These are phyloP conservation scores for Petrolisthes manimaculis DNA, from an alignment of 2,888 invertebrate genomes.

Conservation along the genomic window DNA sequence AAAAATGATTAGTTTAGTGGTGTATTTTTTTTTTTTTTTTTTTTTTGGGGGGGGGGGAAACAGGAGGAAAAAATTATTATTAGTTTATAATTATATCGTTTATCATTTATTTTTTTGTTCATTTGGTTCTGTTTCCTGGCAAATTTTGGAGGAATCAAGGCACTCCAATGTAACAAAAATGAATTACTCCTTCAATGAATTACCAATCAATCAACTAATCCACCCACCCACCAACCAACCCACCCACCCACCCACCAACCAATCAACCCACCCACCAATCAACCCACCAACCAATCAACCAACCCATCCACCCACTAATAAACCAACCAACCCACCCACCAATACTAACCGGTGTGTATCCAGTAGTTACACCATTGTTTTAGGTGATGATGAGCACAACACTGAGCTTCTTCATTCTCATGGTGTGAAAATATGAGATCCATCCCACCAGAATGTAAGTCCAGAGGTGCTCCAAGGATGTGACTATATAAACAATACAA, in stretches of 20 bases:
- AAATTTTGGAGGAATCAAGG: too few species aligned
- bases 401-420: constrained; percentile 95
- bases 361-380: constrained; percentile 93
- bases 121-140: too few species aligned
- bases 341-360: constrained; percentile 81
- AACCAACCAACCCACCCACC: too few species aligned
- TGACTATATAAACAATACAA: constrained; percentile 69
- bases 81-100: background rate
- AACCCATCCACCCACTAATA: too few species aligned
- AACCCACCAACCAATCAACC: too few species aligned
- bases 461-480: constrained; percentile 77
- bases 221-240: too few species aligned
- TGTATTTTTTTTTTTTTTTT: background rate
- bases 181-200: too few species aligned
- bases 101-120: background rate
- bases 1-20: background rate
- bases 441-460: constrained; percentile 91
- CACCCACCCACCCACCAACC: too few species aligned
- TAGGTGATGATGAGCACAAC: constrained; percentile 82
- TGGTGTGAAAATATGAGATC: constrained; percentile 94
- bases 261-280: too few species aligned
- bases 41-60: too few species aligned
- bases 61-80: background rate
- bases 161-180: too few species aligned
- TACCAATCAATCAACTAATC: too few species aligned